Base-by-base conservation (phyloP, 2,113 vertebrate genomes). In the Pedetes capensis region DNA sequence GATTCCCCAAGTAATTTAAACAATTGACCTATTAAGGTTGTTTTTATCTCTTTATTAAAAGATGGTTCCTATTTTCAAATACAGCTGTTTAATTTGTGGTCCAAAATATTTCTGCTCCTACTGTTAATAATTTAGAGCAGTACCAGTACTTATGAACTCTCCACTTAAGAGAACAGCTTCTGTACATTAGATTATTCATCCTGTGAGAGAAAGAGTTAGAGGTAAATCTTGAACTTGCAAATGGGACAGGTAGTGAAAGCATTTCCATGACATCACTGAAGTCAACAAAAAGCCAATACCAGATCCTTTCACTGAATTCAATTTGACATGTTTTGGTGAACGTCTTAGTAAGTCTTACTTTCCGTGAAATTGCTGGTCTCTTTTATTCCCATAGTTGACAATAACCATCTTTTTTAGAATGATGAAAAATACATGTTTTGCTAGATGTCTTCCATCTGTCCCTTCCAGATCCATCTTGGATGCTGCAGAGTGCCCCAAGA, bases 11-110 rank as follows among this genome's bases (percentile, higher is more conserved):
- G 34, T 74, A 82, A 20, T 42, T 86, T 32, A 22, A 53, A 59
- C 88, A 66, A 80, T 34, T 68, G 37, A 84, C 47, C 66, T 71
- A 4, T 66, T 59, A 37, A 55, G 53, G 51, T 72, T 49, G 27
- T 69, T 72, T 89, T 69, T 39, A 8, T 93, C 37, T 94, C 34
- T 74, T 80, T 83, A 83, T 79, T 93, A 57, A 79, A 83, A 39
- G 55, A 32, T 37, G n/a, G 5, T 25, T 87, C 20, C 6, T 83
- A 27, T 89, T 86, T 95, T 82, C 63, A 92, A 93, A 63, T 89
- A 68, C 42, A 89, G 34, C 6, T 8, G 7, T 90, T 91, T 81
- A 69, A 71, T 84, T 69, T 80, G 63, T 18, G 20, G 6, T 76
- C 66, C 47, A 55, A 34, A 92, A 64, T 44, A 69, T 71, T 64